Evolutionary conservation across 30 jellyfish, hydroid and myxozoan species (phyloP), one percentile per base, ranked within the genome.

Genomic region (Aurelia sp.): DNA sequence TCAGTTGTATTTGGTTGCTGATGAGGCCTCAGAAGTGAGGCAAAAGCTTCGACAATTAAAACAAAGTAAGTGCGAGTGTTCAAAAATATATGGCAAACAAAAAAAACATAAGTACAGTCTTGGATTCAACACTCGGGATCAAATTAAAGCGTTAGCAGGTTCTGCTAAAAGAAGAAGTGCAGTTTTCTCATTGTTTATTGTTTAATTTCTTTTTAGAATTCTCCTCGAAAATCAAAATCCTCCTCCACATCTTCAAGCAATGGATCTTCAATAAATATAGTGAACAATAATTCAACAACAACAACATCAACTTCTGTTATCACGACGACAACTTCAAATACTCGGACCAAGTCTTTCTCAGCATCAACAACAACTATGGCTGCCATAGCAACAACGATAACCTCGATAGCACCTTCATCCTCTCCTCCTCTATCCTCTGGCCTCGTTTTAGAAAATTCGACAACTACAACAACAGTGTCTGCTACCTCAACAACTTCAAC

Each of bases 161-260:
- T n/a, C n/a, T n/a, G n/a, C n/a, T n/a, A n/a, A n/a, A n/a, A n/a
- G n/a, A n/a, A n/a, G n/a, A n/a, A n/a, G n/a, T n/a, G n/a, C n/a
- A n/a, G n/a, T 21, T 22, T 67, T 7, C 78, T 38, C 52, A 31
- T 7, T 6, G n/a, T 35, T 24, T 17, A 67, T 15, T 67, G 52
- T 17, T 17, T 35, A 6, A 0, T 73, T 73, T 50, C 18, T 13
- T 72, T 72, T 72, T 62, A 85, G 88, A 75, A 74, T 67, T 85
- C 94, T 1, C 94, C 94, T 3, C 59, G 94, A 48, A 85, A 85
- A 35, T 73, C 94, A 40, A 85, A 85, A 63, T 85, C 94, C 33
- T 57, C 97, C 27, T 79, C 91, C 13, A 71, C 78, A 15, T 87
- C 90, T 10, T 72, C 96, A 21, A 80, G 59, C 52, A 72, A 76